A percentile compares a stretch with the other conserved stretches of the same genome.
Evolutionary conservation across 1,140 invertebrate genomes (phyloP).

Genomic region (Eupristina koningsbergeri): DNA sequence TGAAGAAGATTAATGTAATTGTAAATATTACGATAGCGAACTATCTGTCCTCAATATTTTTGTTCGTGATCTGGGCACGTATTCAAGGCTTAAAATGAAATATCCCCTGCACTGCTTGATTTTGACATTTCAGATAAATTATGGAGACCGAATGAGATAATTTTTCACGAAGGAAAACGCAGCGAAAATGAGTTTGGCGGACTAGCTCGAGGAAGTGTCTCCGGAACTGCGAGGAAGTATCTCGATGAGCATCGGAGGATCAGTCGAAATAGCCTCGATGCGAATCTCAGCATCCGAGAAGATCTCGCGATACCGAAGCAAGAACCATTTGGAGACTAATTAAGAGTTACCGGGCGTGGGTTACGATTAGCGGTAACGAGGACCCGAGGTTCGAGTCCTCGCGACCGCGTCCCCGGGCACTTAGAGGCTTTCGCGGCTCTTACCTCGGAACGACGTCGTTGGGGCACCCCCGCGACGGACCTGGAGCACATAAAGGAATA

Average conservation of each 20-base stretch:
- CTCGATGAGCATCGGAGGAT: neutral
- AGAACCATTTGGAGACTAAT: slow-evolving; percentile 15
- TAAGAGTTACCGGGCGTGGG: slow-evolving; percentile 18
- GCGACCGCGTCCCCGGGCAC: neutral
- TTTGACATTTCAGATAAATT: neutral
- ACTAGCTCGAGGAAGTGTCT: too few species aligned
- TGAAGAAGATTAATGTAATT: too few species aligned
- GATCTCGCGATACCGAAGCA: too few species aligned
- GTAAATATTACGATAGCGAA: too few species aligned
- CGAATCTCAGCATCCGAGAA: neutral
- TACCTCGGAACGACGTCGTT: slow-evolving; percentile 17
- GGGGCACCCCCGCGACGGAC: neutral
- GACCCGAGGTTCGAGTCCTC: neutral
- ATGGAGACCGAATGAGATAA: neutral
- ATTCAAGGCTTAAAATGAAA: neutral
- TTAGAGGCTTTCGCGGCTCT: slow-evolving; percentile 18
- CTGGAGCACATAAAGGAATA: slow-evolving; percentile 20
- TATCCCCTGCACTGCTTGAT: neutral
- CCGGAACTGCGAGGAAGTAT: too few species aligned
- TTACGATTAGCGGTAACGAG: neutral
- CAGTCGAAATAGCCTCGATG: neutral
- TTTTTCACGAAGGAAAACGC: neutral
- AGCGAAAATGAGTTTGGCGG: neutral
- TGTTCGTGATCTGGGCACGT: too few species aligned
- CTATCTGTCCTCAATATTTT: too few species aligned